Evolutionary conservation across 2,888 invertebrate species (phyloP).

Genomic region (Metallyticus violacea): DNA sequence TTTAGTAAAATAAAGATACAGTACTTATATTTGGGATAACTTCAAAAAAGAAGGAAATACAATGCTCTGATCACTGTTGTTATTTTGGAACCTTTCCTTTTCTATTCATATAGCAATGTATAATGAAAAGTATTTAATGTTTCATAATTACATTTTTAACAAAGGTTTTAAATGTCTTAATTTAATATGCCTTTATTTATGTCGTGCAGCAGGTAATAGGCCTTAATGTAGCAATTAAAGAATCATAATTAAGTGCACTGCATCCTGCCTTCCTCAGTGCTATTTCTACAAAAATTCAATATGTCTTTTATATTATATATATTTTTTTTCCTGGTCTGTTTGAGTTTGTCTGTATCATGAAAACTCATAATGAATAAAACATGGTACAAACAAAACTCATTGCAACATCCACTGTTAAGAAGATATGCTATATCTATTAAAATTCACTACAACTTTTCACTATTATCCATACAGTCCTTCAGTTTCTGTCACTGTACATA

Average conservation of each 20-base stretch:
- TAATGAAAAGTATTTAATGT: too few relatives aligned
- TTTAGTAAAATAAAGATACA: background rate
- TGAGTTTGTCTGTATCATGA: background rate
- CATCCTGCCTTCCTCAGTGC: background rate
- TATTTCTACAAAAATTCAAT: background rate
- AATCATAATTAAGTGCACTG: background rate
- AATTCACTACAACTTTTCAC: background rate
- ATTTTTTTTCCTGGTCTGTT: background rate
- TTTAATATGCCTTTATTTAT: background rate
- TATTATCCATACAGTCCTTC: background rate
- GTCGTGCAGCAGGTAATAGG: background rate
- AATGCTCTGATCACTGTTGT: background rate
- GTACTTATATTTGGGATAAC: background rate
- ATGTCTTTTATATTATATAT: background rate
- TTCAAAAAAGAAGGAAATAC: background rate
- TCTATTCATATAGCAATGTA: background rate
- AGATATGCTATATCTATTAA: background rate
- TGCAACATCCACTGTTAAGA: background rate
- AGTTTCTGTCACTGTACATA: background rate
- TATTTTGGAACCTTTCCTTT: too few relatives aligned
- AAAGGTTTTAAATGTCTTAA: too few relatives aligned
- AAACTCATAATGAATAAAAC: background rate
- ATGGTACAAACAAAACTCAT: background rate
- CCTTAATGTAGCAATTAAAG: background rate
- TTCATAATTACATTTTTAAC: too few relatives aligned